Evolutionary conservation across 2,888 invertebrate species (phyloP).

Genomic region (Volucella inanis): DNA sequence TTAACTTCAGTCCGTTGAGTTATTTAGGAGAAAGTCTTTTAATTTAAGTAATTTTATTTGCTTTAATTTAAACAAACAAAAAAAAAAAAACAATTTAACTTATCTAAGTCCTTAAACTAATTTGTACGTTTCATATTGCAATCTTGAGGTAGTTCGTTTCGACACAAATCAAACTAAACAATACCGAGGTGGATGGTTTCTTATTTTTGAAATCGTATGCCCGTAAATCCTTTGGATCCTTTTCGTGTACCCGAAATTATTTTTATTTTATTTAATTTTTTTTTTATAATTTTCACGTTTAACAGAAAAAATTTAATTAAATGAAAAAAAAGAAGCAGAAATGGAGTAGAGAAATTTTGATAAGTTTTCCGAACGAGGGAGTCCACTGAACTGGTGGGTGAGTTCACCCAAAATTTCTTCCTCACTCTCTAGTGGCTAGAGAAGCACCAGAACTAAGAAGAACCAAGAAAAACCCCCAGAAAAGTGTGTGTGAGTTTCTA

Average conservation of each 20-base stretch:
- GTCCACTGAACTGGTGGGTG: slow-evolving; percentile 81
- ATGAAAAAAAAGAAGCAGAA: slow-evolving; percentile 37
- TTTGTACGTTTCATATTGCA: slow-evolving; percentile 69
- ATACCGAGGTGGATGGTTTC: slow-evolving; percentile 9
- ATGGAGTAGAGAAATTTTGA: slow-evolving; percentile 65
- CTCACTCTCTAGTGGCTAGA: slow-evolving; percentile 41
- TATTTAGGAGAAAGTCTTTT: slow-evolving; percentile 35
- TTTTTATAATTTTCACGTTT: slow-evolving; percentile 22
- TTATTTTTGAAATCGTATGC: not conserved
- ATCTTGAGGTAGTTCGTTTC: slow-evolving; percentile 54
- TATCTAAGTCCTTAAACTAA: slow-evolving; percentile 56
- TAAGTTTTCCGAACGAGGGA: slow-evolving; percentile 75
- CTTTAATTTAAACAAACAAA: slow-evolving; percentile 8
- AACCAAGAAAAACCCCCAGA: slow-evolving; percentile 19
- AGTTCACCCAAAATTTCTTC: slow-evolving; percentile 78
- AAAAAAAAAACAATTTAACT: not conserved
- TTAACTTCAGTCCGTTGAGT: slow-evolving; percentile 61
- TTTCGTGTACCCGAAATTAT: slow-evolving; percentile 54
- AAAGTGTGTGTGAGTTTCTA: too few relatives aligned
- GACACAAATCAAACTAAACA: slow-evolving; percentile 15
- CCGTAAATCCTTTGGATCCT: slow-evolving; percentile 6
- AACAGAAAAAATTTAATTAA: slow-evolving; percentile 39
- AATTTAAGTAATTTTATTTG: slow-evolving; percentile 27
- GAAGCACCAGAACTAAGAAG: slow-evolving; percentile 29
- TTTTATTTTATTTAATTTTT: slow-evolving; percentile 30